These are phyloP conservation scores for Bambusicola thoracicus DNA, from an alignment of 2,113 vertebrate species.

Conservation along the genomic window DNA sequence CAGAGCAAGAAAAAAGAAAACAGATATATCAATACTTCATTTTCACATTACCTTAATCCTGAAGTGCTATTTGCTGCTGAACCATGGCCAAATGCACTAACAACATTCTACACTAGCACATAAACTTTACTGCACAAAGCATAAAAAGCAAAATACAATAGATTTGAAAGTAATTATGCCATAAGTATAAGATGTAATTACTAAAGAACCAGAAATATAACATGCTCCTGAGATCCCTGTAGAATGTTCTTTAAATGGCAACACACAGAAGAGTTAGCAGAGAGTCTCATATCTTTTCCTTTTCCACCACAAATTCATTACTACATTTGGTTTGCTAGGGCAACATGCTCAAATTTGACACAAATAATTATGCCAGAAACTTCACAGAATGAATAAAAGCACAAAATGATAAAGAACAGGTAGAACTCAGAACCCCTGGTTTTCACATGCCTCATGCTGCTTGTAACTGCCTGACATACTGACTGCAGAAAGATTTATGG, in stretches of 20 bases:
- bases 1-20: neutral
- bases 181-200: neutral
- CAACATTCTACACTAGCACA: neutral
- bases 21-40: neutral
- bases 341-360: neutral
- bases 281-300: neutral
- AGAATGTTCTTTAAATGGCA: neutral
- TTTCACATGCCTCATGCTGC: slow-evolving; percentile 5
- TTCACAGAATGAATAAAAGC: neutral
- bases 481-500: neutral
- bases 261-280: neutral
- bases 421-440: neutral
- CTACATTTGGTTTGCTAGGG: neutral
- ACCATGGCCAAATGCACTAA: neutral
- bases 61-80: neutral
- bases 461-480: neutral
- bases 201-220: neutral
- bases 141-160: neutral
- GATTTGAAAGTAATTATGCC: too few species aligned
- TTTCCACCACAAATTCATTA: neutral
- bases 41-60: neutral
- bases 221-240: neutral
- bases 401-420: neutral
- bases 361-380: neutral
- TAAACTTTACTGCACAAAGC: neutral